Evolutionary conservation across 2,113 vertebrate species (phyloP).

Genomic region (Hyla sarda): DNA sequence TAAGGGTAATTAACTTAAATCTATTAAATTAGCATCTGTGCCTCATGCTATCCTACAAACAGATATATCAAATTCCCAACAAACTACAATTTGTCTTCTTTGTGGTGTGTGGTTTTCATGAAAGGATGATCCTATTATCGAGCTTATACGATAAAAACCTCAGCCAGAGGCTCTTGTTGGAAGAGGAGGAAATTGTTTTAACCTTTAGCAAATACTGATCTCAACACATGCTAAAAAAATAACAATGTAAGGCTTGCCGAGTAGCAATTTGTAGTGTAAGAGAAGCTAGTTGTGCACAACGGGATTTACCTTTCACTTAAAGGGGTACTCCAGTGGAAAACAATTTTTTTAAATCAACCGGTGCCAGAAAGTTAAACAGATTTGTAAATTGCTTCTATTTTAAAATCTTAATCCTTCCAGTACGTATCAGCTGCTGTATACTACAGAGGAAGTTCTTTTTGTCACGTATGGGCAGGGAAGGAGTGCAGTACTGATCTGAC

Average conservation of each 20-base stretch:
- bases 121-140: constrained; percentile 9
- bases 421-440: too few relatives aligned
- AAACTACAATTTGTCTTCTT: constrained; percentile 17
- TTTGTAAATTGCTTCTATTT: too few relatives aligned
- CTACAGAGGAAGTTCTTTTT: too few relatives aligned
- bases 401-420: too few relatives aligned
- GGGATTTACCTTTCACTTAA: not conserved
- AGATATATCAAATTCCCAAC: constrained; percentile 5
- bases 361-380: too few relatives aligned
- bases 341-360: too few relatives aligned
- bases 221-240: not conserved
- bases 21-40: constrained; percentile 37
- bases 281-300: not conserved
- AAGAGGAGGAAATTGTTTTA: constrained; percentile 7
- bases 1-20: constrained; percentile 27
- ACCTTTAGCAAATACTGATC: constrained; percentile 6
- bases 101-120: constrained; percentile 22
- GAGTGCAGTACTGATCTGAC: too few relatives aligned
- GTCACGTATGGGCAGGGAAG: too few relatives aligned
- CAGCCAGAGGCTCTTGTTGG: not conserved
- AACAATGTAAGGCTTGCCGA: not conserved
- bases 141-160: not conserved
- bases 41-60: not conserved
- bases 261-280: not conserved
- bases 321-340: too few relatives aligned